Percentiles rank a stretch among this genome's conserved stretches.
phyloP scores from a whole-genome alignment of 2,797 vertebrate species.

The Argentina silus region DNA sequence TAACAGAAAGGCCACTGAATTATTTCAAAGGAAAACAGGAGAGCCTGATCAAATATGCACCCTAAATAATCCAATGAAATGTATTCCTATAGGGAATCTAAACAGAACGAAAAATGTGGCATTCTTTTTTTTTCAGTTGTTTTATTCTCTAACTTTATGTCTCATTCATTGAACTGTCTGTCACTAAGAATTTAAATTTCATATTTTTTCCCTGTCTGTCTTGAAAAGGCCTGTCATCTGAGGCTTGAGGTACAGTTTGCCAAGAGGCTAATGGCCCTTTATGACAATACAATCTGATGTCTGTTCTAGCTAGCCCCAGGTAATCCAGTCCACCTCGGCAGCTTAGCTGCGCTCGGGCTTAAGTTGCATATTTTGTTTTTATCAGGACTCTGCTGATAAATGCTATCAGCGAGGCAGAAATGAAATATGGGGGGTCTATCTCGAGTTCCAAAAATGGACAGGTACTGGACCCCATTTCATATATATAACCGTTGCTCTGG shows the following conservation, averaged over 20 bases:
- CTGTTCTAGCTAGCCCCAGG: slow-evolving; percentile 84
- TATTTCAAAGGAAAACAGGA: slow-evolving; percentile 29
- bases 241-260: slow-evolving; percentile 93
- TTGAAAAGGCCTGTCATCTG: slow-evolving; percentile 97
- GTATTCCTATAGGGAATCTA: slow-evolving; percentile 40
- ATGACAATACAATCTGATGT: slow-evolving; percentile 95
- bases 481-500: slow-evolving; percentile 43
- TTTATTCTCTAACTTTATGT: slow-evolving; percentile 32
- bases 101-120: slow-evolving; percentile 25
- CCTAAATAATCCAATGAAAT: neutral
- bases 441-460: slow-evolving; percentile 77
- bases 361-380: slow-evolving; percentile 98
- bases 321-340: slow-evolving; percentile 93
- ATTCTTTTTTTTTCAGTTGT: neutral
- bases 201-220: slow-evolving; percentile 93
- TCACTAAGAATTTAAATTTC: slow-evolving; percentile 99
- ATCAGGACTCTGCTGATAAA: slow-evolving; percentile 98
- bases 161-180: slow-evolving; percentile 87
- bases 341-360: slow-evolving; percentile 93
- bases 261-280: slow-evolving; percentile 87
- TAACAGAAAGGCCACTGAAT: slow-evolving; percentile 37
- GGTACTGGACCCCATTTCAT: slow-evolving; percentile 39
- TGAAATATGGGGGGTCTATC: slow-evolving; percentile 91
- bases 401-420: slow-evolving; percentile 97
- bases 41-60: slow-evolving; percentile 49